phyloP scores from a whole-genome alignment of 2,888 invertebrate species.

The Selenia dentaria region DNA sequence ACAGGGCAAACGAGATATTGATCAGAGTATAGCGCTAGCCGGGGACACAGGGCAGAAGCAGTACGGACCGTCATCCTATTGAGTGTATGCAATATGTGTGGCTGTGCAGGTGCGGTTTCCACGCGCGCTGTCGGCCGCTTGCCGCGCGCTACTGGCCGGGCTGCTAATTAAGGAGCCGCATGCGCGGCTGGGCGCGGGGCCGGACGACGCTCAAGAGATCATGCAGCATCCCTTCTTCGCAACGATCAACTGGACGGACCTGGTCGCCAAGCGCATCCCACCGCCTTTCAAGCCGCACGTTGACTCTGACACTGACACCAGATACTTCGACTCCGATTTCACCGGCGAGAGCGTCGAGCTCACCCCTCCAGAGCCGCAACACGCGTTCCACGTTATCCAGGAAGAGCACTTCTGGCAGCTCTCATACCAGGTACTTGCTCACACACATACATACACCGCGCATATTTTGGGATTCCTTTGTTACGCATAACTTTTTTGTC shows the following conservation, averaged over 20 bases:
- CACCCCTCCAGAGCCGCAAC: slow-evolving; percentile 93
- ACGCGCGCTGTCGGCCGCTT: slow-evolving; percentile 93
- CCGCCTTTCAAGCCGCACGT: slow-evolving; percentile 97
- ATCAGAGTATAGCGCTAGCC: no score
- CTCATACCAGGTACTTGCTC: slow-evolving; percentile 90
- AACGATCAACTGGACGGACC: slow-evolving; percentile 97
- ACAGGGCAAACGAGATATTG: no score
- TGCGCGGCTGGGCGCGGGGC: slow-evolving; percentile 96
- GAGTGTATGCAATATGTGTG: neutral
- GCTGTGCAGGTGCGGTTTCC: slow-evolving; percentile 92
- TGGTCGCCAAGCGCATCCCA: slow-evolving; percentile 95
- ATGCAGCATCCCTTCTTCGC: slow-evolving; percentile 98
- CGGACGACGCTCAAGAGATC: slow-evolving; percentile 97
- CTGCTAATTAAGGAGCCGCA: slow-evolving; percentile 96
- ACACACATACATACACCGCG: no score
- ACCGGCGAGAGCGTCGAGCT: slow-evolving; percentile 98
- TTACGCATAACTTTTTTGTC: no score
- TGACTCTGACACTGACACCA: slow-evolving; percentile 97
- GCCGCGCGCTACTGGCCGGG: slow-evolving; percentile 94
- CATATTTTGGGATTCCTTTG: no score
- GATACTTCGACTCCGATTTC: slow-evolving; percentile 99
- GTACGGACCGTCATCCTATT: no score
- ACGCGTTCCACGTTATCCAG: slow-evolving; percentile 80
- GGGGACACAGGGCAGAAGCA: no score
- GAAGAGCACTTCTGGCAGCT: slow-evolving; percentile 93